These are phyloP conservation scores for Rhegmatorhina hoffmannsi DNA, from an alignment of 2,113 vertebrate species.

Conservation along the genomic window DNA sequence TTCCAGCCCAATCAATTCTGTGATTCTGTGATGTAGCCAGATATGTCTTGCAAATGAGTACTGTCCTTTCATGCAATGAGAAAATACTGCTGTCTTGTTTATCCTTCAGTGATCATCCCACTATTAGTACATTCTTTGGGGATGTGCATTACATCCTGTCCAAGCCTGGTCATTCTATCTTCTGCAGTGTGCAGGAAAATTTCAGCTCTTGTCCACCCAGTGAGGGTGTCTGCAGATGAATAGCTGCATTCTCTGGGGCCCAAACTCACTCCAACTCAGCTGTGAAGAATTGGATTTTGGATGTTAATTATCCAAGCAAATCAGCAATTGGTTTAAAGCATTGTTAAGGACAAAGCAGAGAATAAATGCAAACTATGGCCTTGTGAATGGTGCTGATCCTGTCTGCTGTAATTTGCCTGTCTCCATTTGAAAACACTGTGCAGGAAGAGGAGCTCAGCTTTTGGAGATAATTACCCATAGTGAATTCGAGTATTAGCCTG, in stretches of 20 bases:
- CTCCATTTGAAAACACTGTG: background rate
- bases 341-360: background rate
- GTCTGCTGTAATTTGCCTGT: background rate
- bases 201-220: background rate
- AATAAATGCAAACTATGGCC: background rate
- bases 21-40: too few species aligned
- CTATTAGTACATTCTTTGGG: background rate
- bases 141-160: background rate
- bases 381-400: background rate
- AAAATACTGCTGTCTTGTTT: background rate
- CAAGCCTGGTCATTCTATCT: background rate
- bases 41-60: background rate
- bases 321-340: background rate
- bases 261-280: background rate
- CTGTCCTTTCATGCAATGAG: background rate
- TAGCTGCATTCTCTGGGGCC: background rate
- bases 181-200: background rate
- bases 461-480: background rate
- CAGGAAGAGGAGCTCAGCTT: background rate
- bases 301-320: constrained; percentile 18
- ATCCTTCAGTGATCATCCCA: background rate
- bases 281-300: background rate
- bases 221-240: background rate
- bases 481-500: background rate
- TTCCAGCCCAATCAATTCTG: background rate